Evolutionary conservation across 2,888 invertebrate genomes (phyloP), one percentile per base, ranked within the genome.

Genomic region (Fissipunctia ypsillon): DNA sequence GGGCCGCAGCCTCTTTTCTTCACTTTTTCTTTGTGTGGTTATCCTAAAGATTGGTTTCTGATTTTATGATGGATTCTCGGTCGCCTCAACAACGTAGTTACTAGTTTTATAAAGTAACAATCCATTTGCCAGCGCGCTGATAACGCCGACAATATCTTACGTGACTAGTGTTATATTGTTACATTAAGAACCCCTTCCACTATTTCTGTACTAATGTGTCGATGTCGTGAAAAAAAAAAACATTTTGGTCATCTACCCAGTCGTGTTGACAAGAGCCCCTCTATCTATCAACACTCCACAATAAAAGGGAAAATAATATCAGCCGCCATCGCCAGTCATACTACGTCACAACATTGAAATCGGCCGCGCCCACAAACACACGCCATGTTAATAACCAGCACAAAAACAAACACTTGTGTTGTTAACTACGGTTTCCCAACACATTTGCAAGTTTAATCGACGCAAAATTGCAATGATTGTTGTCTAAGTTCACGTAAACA

Each of bases 401-500:
- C 16, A 84, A 81, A 77, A 84, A 83, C 78, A 70, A 81, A 73
- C 64, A 70, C 45, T 82, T 69, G 25, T 43, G 50, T 48, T 69
- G 67, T 64, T 81, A 69, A 73, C 52, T 66, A 10, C 54, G 28
- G 69, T 88, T 89, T 87, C 88, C 64, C 87, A 88, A 84, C 86
- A 76, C 81, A 86, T 89, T 89, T 87, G 88, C 88, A 87, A 85
- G 81, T 87, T 81, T 87, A 88, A 89, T 89, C 79, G 85, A 87
- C 80, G 81, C 84, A 65, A 85, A 86, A 81, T 87, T 87, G 87
- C 86, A 83, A 72, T 76, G 80, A 80, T 87, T 88, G 86, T 85
- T 88, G 86, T 86, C 86, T 85, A 86, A 87, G 85, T 86, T 81
- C 84, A 83, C 80, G 87, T 88, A 88, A 89, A 88, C 87, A 89